Evolutionary conservation across 2,888 invertebrate species (phyloP).

Genomic region (Plebejus melissa): DNA sequence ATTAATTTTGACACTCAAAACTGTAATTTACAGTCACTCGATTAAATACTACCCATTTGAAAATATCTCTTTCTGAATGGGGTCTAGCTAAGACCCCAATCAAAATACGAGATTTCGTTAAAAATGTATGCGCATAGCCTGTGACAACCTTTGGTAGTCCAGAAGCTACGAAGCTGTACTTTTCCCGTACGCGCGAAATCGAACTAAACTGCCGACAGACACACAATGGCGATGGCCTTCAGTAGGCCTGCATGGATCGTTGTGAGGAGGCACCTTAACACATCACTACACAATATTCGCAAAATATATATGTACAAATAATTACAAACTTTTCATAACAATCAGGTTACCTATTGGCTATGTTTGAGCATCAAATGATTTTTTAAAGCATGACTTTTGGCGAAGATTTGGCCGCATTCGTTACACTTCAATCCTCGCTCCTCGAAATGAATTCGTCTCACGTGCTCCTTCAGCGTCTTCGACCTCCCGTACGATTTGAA

Average conservation of each 20-base stretch:
- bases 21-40: no score
- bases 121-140: no score
- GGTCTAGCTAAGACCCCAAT: no score
- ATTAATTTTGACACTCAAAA: no score
- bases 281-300: not conserved
- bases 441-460: slow-evolving; percentile 41
- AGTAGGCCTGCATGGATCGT: no score
- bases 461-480: slow-evolving; percentile 52
- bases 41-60: no score
- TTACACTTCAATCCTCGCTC: slow-evolving; percentile 41
- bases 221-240: no score
- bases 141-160: no score
- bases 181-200: not conserved
- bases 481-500: slow-evolving; percentile 49
- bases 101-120: no score
- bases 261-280: no score
- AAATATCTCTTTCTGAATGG: no score
- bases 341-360: not conserved
- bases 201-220: not conserved
- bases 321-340: not conserved
- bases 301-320: not conserved
- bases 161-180: not conserved
- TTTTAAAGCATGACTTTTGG: slow-evolving; percentile 49
- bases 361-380: slow-evolving; percentile 41
- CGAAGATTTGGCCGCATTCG: slow-evolving; percentile 48